Conservation (phyloP, 2,888 invertebrate species). For the Drosophila emarginata region DNA sequence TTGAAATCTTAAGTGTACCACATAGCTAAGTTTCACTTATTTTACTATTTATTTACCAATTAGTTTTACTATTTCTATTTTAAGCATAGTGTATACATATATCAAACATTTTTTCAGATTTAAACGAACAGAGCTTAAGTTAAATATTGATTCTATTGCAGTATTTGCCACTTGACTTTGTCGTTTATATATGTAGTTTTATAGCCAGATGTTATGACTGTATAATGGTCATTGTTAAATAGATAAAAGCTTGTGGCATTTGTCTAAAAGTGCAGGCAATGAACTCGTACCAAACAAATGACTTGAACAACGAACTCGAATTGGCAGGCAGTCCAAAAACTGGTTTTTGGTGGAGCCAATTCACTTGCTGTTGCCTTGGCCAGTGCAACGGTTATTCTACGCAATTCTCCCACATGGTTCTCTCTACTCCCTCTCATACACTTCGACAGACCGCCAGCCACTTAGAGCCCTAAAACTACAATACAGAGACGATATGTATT, state of each 20-base stretch:
- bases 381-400: conserved; percentile 61
- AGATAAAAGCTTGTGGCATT: conserved; percentile 26
- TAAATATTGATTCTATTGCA: no score
- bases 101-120: no score
- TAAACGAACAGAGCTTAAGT: no score
- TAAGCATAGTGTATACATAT: no score
- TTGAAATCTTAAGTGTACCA: no score
- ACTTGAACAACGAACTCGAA: conserved; percentile 73
- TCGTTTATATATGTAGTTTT: not conserved
- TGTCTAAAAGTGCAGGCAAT: conserved; percentile 50
- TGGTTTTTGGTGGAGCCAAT: conserved; percentile 59
- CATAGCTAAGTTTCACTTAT: no score
- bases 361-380: conserved; percentile 17
- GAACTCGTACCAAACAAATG: conserved; percentile 71
- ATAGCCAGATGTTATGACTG: not conserved
- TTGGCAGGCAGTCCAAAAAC: conserved; percentile 59
- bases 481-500: not conserved
- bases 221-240: conserved; percentile 39
- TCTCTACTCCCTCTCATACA: not conserved
- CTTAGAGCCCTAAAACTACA: not conserved
- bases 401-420: conserved; percentile 17
- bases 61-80: no score
- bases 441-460: no score
- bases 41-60: no score
- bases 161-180: not conserved